A percentile compares a stretch with the other conserved stretches of the same genome.
phyloP scores from a whole-genome alignment of 2,797 vertebrate species.

The Momotus momota region DNA sequence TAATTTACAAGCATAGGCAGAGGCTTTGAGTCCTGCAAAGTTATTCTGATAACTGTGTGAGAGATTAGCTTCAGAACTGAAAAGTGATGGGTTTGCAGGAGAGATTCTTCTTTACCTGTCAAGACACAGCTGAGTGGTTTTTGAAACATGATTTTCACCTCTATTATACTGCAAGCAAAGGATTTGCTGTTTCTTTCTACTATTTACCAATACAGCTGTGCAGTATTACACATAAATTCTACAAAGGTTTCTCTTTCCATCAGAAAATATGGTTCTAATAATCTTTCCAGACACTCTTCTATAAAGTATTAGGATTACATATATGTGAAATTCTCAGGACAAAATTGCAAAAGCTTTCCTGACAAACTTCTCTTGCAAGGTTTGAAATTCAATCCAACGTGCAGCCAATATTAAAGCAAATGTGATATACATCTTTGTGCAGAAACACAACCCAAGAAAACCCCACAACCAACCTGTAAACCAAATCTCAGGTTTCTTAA shows the following conservation, averaged over 20 bases:
- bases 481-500: neutral
- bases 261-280: neutral
- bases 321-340: neutral
- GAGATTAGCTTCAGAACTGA: neutral
- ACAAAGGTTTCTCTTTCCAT: neutral
- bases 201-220: neutral
- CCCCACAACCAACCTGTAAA: neutral
- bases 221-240: neutral
- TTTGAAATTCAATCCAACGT: neutral
- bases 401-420: neutral
- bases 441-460: neutral
- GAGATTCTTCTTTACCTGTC: neutral
- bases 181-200: slow-evolving; percentile 28
- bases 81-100: neutral
- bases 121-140: neutral
- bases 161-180: slow-evolving; percentile 21
- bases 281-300: neutral
- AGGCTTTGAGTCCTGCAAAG: neutral
- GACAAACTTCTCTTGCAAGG: neutral
- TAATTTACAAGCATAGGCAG: neutral
- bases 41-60: neutral
- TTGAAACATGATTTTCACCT: slow-evolving; percentile 9
- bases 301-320: neutral
- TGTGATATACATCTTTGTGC: neutral
- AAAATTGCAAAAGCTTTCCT: neutral